Percentiles rank a stretch among this genome's conserved stretches.
Evolutionary conservation across 1,140 invertebrate genomes (phyloP).

Genomic region (Tetramorium simillimum): DNA sequence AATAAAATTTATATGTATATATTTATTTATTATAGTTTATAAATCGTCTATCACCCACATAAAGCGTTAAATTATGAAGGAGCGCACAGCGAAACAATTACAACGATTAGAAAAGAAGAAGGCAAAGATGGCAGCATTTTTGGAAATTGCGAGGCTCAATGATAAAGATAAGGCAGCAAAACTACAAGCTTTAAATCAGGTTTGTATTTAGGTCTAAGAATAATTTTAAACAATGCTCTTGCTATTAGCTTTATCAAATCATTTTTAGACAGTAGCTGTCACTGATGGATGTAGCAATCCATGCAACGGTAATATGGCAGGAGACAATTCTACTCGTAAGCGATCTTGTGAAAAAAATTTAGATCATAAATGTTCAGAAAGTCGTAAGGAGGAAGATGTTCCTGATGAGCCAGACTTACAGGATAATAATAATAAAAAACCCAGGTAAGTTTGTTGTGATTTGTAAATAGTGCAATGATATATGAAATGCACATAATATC

Average conservation of each 20-base stretch:
- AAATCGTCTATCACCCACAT: not conserved
- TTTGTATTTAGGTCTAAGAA: slow-evolving; percentile 48
- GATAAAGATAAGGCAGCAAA: slow-evolving; percentile 85
- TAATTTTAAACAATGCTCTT: not conserved
- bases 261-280: slow-evolving; percentile 40
- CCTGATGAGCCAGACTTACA: slow-evolving; percentile 47
- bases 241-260: not conserved
- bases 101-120: slow-evolving; percentile 88
- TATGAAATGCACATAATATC: not conserved
- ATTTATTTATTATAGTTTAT: slow-evolving; percentile 2
- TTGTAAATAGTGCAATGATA: not conserved
- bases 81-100: slow-evolving; percentile 82
- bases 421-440: slow-evolving; percentile 73
- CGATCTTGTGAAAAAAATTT: slow-evolving; percentile 60
- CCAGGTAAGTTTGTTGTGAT: slow-evolving; percentile 59
- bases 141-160: slow-evolving; percentile 88
- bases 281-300: not conserved
- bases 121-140: slow-evolving; percentile 88
- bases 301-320: not conserved
- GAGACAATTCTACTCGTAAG: slow-evolving; percentile 62
- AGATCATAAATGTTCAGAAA: slow-evolving; percentile 14
- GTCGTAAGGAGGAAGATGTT: slow-evolving; percentile 3
- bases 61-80: slow-evolving; percentile 72
- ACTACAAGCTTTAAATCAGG: slow-evolving; percentile 64
- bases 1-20: not conserved